Evolutionary conservation across 2,113 vertebrate genomes (phyloP).

Genomic region (Chroicocephalus ridibundus): DNA sequence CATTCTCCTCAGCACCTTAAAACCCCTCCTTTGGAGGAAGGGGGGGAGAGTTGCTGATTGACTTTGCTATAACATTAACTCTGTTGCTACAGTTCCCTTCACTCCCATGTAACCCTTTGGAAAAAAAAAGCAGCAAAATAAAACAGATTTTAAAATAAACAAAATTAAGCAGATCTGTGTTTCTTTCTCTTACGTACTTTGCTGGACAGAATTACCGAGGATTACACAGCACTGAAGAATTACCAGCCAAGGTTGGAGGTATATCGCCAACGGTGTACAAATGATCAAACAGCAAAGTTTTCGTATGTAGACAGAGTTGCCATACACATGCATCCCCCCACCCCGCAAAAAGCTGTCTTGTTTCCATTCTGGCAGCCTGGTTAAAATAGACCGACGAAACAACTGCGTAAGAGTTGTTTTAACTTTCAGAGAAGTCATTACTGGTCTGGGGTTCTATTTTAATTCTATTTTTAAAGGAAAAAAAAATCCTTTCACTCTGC

Average conservation of each 20-base stretch:
- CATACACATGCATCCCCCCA: neutral
- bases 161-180: neutral
- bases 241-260: neutral
- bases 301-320: neutral
- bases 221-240: neutral
- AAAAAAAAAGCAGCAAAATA: neutral
- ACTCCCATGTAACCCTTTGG: neutral
- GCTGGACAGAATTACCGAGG: neutral
- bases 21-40: neutral
- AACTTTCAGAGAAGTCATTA: conserved; percentile 36
- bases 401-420: neutral
- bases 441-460: neutral
- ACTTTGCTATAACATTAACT: neutral
- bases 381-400: neutral
- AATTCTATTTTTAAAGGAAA: neutral
- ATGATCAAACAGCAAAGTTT: neutral
- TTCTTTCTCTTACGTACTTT: neutral
- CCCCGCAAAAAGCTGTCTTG: neutral
- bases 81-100: neutral
- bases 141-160: neutral
- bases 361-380: conserved; percentile 7
- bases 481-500: neutral
- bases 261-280: fast-evolving
- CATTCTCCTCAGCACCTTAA: neutral
- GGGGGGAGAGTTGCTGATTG: neutral